phyloP scores from a whole-genome alignment of 2,888 invertebrate genomes.

The Hetaerina titia region DNA sequence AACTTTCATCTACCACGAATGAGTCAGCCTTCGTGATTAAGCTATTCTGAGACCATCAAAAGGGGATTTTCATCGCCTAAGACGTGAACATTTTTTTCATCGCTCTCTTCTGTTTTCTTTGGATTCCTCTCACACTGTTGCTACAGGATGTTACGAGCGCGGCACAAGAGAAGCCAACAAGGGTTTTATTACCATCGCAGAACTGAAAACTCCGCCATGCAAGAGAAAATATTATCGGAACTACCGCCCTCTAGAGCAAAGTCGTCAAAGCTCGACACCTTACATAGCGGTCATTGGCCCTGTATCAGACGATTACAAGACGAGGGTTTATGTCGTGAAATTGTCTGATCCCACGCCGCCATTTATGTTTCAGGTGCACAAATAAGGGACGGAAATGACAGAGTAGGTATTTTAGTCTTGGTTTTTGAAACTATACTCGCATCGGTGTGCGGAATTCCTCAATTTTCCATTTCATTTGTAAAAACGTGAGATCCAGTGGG shows the following conservation, averaged over 20 bases:
- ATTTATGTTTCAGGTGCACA: too few species aligned
- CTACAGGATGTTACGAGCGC: not conserved
- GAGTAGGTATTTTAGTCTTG: too few species aligned
- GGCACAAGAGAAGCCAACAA: not conserved
- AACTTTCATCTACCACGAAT: not conserved
- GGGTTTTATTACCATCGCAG: not conserved
- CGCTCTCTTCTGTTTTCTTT: not conserved
- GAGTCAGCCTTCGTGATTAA: not conserved
- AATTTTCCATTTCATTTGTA: too few species aligned
- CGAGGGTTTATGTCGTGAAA: too few species aligned
- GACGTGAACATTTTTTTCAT: not conserved
- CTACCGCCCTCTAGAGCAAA: not conserved
- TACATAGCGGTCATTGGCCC: not conserved
- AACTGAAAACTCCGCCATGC: not conserved
- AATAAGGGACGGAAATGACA: too few species aligned
- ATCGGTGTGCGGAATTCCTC: too few species aligned
- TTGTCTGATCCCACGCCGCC: too few species aligned
- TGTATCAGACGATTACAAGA: not conserved
- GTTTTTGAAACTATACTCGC: too few species aligned
- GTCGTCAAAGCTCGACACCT: not conserved
- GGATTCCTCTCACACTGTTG: not conserved
- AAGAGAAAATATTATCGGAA: not conserved
- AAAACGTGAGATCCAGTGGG: too few species aligned
- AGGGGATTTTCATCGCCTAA: not conserved
- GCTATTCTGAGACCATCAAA: not conserved